Percentiles rank a stretch among this genome's conserved stretches.
phyloP scores from a whole-genome alignment of 2,888 invertebrate genomes.

The Pachymerium ferrugineum region DNA sequence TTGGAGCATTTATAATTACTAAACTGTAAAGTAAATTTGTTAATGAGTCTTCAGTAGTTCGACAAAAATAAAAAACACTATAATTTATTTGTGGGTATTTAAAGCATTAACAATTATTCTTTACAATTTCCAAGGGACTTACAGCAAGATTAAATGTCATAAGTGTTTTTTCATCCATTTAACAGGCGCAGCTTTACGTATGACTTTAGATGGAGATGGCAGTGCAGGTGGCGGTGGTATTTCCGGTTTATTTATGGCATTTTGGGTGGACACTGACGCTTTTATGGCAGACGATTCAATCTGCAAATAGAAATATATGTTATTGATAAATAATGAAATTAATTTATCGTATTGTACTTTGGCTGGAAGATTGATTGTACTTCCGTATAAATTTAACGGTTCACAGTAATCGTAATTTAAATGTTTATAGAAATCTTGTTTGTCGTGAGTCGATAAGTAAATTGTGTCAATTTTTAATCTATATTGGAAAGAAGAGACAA shows the following conservation, averaged over 20 bases:
- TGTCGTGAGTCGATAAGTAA: background rate
- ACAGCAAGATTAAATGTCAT: background rate
- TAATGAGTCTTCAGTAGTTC: background rate
- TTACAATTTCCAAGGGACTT: too few species aligned
- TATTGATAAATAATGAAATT: background rate
- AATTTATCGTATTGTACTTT: background rate
- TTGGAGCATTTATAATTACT: background rate
- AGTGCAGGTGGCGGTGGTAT: background rate
- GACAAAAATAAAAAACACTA: background rate
- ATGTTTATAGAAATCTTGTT: constrained; percentile 20
- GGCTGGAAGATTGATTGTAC: background rate
- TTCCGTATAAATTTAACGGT: background rate
- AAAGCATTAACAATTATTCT: background rate
- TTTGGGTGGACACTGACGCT: background rate
- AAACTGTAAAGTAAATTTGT: background rate
- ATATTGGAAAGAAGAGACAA: background rate
- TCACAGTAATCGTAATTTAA: background rate
- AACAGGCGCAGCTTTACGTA: background rate
- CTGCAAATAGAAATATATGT: background rate
- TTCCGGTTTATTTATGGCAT: background rate
- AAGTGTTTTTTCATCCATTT: constrained; percentile 2
- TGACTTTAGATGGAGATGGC: background rate
- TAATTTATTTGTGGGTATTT: constrained; percentile 10
- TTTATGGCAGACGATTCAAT: background rate
- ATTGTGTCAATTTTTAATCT: background rate